Conservation (phyloP, 2,113 vertebrate species). For the Ranitomeya variabilis region DNA sequence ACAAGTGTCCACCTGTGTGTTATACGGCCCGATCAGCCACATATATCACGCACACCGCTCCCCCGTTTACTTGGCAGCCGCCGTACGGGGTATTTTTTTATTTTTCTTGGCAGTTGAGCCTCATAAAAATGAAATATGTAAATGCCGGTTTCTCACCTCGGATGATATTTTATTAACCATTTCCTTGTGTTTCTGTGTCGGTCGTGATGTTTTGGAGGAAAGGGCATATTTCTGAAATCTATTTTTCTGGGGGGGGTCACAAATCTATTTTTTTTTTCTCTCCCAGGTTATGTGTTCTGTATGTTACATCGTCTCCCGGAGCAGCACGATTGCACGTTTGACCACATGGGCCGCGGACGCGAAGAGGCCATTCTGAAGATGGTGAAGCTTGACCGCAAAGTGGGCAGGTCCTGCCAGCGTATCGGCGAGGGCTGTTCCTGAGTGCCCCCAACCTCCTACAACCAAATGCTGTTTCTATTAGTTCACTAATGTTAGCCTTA, state of each 20-base stretch:
- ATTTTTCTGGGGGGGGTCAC: not conserved
- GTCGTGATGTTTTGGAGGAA: not conserved
- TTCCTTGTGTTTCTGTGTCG: not conserved
- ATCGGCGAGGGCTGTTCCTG: constrained; percentile 98
- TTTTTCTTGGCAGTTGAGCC: not conserved
- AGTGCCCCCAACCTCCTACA: constrained; percentile 74
- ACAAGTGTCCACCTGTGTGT: not conserved
- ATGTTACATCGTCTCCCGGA: constrained; percentile 97
- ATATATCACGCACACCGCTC: not conserved
- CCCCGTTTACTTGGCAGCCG: not conserved
- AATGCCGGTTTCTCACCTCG: not conserved
- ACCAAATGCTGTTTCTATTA: constrained; percentile 79
- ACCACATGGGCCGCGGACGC: constrained; percentile 95
- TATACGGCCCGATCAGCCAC: not conserved
- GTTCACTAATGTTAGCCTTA: constrained; percentile 89
- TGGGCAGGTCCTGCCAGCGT: constrained; percentile 98
- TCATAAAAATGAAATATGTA: constrained; percentile 15
- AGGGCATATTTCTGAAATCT: not conserved
- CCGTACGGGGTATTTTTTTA: not conserved
- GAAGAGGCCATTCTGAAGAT: constrained; percentile 98
- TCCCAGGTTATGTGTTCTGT: constrained; percentile 92
- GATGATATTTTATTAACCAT: not conserved
- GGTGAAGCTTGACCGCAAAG: constrained; percentile 98
- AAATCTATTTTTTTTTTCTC: not conserved
- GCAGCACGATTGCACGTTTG: constrained; percentile 95